phyloP scores from a whole-genome alignment of 1,140 invertebrate species.

The Zaprionus ornatus region DNA sequence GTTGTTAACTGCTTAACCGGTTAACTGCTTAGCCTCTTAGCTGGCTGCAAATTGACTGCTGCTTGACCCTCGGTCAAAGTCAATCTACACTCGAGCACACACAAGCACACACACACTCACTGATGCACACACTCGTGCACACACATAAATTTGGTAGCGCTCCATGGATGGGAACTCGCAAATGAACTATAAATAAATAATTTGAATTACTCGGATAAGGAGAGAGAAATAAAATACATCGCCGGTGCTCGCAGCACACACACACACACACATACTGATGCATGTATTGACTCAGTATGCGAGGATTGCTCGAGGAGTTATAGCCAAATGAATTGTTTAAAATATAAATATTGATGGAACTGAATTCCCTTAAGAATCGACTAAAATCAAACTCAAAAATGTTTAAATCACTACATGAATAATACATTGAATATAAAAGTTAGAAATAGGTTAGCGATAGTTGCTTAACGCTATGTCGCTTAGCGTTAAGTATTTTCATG shows the following conservation, averaged over 20 bases:
- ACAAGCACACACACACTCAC: conserved; percentile 15
- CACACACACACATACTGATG: not conserved
- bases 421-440: too few species aligned
- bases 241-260: conserved; percentile 36
- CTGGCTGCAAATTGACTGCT: conserved; percentile 20
- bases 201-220: conserved; percentile 63
- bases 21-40: conserved; percentile 7
- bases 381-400: too few species aligned
- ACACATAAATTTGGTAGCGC: conserved; percentile 50
- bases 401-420: too few species aligned
- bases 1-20: conserved; percentile 6
- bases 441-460: too few species aligned
- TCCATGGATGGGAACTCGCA: conserved; percentile 67
- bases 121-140: conserved; percentile 9
- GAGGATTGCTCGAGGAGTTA: conserved; percentile 22
- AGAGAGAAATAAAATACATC: conserved; percentile 26
- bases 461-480: too few species aligned
- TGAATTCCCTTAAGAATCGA: too few species aligned
- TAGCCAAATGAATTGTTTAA: not conserved
- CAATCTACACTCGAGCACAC: conserved; percentile 55
- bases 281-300: conserved; percentile 11
- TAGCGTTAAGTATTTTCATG: too few species aligned
- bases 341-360: not conserved
- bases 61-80: conserved; percentile 44
- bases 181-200: conserved; percentile 81